Percentiles rank a stretch among this genome's conserved stretches.
Evolutionary conservation across 64 coral and sea anemone species (phyloP).

Genomic region (Orbicella faveolata): DNA sequence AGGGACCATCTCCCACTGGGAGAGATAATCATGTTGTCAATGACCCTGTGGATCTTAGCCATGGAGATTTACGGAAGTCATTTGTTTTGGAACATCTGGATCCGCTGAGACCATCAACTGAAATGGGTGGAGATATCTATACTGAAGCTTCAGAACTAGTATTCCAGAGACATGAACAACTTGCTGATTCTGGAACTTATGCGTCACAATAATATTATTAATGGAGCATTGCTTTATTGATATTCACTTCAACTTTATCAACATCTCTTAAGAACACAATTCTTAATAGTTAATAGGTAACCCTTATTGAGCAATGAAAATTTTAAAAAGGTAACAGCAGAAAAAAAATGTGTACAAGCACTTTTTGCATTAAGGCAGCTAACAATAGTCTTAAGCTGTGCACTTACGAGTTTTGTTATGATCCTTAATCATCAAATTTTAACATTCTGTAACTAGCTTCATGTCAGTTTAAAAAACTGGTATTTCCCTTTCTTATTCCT

Average conservation of each 20-base stretch:
- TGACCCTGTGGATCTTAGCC: conserved; percentile 21
- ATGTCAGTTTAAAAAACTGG: background rate
- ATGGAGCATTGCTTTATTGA: too few relatives aligned
- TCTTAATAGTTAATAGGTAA: too few relatives aligned
- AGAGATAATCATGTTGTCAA: conserved; percentile 47
- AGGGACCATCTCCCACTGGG: conserved; percentile 44
- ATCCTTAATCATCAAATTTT: background rate
- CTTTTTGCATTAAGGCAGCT: too few relatives aligned
- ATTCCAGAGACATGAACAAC: conserved; percentile 38
- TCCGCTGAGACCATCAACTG: conserved; percentile 48
- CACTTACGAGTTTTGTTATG: too few relatives aligned
- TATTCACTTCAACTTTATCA: too few relatives aligned
- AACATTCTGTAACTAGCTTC: background rate
- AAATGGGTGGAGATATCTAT: conserved; percentile 60
- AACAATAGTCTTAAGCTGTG: too few relatives aligned
- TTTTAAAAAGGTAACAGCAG: too few relatives aligned
- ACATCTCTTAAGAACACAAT: too few relatives aligned
- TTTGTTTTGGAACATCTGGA: conserved; percentile 55
- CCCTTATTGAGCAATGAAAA: too few relatives aligned
- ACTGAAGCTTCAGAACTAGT: conserved; percentile 50
- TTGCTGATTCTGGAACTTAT: conserved; percentile 5
- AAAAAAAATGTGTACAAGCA: too few relatives aligned
- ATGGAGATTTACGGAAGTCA: conserved; percentile 39
- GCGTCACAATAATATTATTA: background rate
- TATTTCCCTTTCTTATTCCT: background rate